These are phyloP conservation scores for Myzus persicae DNA, from an alignment of 1,140 invertebrate genomes.

Conservation along the genomic window DNA sequence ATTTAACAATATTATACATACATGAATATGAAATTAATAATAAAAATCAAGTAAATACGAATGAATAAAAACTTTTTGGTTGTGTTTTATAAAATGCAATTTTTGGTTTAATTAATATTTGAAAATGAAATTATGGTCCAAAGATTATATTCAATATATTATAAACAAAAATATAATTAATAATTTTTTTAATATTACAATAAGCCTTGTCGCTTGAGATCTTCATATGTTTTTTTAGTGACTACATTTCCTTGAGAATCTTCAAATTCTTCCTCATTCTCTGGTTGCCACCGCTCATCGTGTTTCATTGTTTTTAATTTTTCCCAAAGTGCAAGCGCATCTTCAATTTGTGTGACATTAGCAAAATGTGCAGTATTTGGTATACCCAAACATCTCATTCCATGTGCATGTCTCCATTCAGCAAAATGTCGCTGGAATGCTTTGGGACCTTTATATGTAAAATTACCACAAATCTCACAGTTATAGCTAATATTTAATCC, in stretches of 20 bases:
- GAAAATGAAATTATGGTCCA: no score
- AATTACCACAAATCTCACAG: constrained; percentile 99
- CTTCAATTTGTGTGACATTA: constrained; percentile 98
- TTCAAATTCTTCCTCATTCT: constrained; percentile 98
- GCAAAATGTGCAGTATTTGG: constrained; percentile 99
- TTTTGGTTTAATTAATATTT: not conserved
- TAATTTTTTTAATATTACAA: constrained; percentile 69
- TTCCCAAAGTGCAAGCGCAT: constrained; percentile 95
- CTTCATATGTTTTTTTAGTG: constrained; percentile 97
- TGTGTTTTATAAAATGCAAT: not conserved
- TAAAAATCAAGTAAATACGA: not conserved
- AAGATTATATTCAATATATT: not conserved
- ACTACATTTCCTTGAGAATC: constrained; percentile 99
- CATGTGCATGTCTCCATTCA: constrained; percentile 99
- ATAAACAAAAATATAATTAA: not conserved
- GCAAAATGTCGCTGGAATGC: constrained; percentile 99
- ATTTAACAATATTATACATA: no score
- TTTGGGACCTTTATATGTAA: constrained; percentile 98
- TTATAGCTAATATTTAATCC: constrained; percentile 98
- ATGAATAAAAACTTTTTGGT: not conserved
- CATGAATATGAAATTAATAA: no score
- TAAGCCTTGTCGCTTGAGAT: constrained; percentile 97
- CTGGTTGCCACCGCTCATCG: constrained; percentile 93
- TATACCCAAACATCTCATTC: constrained; percentile 98
- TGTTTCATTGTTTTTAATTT: constrained; percentile 96